Evolutionary conservation across 2,797 vertebrate genomes (phyloP).

Genomic region (Anisognathus igniventris): DNA sequence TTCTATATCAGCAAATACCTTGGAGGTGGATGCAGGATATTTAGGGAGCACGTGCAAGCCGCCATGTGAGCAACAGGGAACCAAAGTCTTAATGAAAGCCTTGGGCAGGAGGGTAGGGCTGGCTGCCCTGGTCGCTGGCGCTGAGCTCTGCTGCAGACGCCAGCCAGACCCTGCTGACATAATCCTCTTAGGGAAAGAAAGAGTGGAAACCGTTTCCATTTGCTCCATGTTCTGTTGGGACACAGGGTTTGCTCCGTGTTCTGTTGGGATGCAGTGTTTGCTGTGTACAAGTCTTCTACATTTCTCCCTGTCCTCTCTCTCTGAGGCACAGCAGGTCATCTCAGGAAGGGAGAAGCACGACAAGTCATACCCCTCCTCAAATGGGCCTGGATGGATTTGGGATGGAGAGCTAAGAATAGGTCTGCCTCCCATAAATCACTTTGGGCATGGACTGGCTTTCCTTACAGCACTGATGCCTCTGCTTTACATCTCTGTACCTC

Average conservation of each 20-base stretch:
- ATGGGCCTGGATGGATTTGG: neutral
- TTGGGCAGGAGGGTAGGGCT: constrained; percentile 42
- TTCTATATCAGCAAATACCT: constrained; percentile 66
- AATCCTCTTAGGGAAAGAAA: constrained; percentile 73
- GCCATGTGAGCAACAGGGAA: constrained; percentile 48
- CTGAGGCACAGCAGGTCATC: neutral
- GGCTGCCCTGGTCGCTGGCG: neutral
- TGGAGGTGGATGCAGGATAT: neutral
- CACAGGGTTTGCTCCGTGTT: neutral
- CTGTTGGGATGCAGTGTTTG: neutral
- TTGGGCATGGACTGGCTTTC: neutral
- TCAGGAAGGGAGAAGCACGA: neutral
- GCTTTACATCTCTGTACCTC: neutral
- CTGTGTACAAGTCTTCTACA: neutral
- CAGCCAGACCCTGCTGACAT: constrained; percentile 37
- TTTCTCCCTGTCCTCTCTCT: neutral
- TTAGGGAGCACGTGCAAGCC: constrained; percentile 30
- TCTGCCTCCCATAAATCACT: neutral
- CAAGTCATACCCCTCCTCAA: neutral
- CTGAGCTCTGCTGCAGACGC: constrained; percentile 52
- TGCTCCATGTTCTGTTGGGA: neutral
- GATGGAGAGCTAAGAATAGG: neutral
- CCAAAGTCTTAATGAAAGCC: constrained; percentile 56
- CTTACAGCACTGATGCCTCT: neutral
- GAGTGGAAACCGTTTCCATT: constrained; percentile 47